Evolutionary conservation across 2,113 vertebrate species (phyloP).

Genomic region (Caranx ignobilis): DNA sequence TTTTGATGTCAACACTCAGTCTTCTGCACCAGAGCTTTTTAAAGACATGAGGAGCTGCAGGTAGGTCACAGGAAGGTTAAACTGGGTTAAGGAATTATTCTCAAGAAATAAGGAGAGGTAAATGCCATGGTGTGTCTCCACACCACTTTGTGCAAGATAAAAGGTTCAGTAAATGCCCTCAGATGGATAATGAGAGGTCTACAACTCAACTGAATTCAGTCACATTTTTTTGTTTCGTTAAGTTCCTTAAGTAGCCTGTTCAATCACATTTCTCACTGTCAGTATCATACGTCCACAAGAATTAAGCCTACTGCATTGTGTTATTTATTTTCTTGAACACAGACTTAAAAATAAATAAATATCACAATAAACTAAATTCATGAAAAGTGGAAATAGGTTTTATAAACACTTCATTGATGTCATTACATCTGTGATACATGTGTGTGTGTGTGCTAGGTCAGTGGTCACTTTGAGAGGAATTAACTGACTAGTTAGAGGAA

Average conservation of each 20-base stretch:
- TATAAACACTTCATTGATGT: no score
- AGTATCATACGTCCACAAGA: no score
- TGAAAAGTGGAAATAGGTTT: no score
- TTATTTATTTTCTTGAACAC: no score
- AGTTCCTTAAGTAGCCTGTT: neutral
- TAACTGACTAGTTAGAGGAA: no score
- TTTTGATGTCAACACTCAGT: constrained; percentile 38
- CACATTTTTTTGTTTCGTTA: neutral
- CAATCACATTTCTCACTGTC: no score
- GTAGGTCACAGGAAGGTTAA: constrained; percentile 37
- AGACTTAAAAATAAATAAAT: no score
- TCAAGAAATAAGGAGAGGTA: constrained; percentile 14
- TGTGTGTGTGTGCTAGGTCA: no score
- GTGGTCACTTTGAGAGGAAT: no score
- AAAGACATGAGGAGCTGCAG: constrained; percentile 31
- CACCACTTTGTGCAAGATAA: neutral
- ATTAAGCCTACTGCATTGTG: no score
- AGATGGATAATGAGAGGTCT: neutral
- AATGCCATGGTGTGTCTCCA: neutral
- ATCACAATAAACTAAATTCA: no score
- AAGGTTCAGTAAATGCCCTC: constrained; percentile 9
- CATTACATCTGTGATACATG: no score
- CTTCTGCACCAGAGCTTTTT: constrained; percentile 40
- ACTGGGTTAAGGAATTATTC: constrained; percentile 31
- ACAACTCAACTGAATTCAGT: neutral